These are phyloP conservation scores for Orius laevigatus DNA, from an alignment of 1,140 invertebrate genomes.

Conservation along the genomic window DNA sequence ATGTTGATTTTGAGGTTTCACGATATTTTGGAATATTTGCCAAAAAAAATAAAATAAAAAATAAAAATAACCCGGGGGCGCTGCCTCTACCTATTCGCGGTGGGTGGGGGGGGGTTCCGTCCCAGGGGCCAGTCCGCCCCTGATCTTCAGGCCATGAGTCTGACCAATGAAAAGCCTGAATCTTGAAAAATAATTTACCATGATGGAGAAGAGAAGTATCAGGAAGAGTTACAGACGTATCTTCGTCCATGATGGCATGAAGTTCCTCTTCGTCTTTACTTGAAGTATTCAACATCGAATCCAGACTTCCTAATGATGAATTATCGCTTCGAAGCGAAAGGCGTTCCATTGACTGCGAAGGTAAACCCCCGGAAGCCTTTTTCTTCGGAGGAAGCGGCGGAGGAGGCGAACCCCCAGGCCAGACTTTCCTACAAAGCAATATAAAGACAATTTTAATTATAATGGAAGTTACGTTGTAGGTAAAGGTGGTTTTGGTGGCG, in stretches of 20 bases:
- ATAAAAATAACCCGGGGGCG: too few relatives aligned
- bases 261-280: slow-evolving; percentile 54
- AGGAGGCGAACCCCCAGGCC: slow-evolving; percentile 37
- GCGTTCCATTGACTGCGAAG: slow-evolving; percentile 18
- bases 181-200: slow-evolving; percentile 4
- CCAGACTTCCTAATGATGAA: slow-evolving; percentile 56
- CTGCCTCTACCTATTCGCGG: too few relatives aligned
- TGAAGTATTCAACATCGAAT: slow-evolving; percentile 68
- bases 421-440: slow-evolving; percentile 14
- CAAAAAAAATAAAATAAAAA: too few relatives aligned
- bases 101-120: too few relatives aligned
- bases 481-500: slow-evolving; percentile 60
- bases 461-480: slow-evolving; percentile 55
- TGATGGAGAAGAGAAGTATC: slow-evolving; percentile 9
- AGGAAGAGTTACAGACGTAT: slow-evolving; percentile 24
- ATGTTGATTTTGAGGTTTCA: too few relatives aligned
- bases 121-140: too few relatives aligned
- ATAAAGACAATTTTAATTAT: too few relatives aligned
- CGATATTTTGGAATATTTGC: too few relatives aligned
- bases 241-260: slow-evolving; percentile 37
- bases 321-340: slow-evolving; percentile 45
- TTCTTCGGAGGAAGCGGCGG: slow-evolving; percentile 64
- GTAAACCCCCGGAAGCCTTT: slow-evolving; percentile 31
- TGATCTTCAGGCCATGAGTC: too few relatives aligned
- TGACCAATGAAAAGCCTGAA: not conserved